A percentile compares a stretch with the other conserved stretches of the same genome.
These are phyloP conservation scores for Parambassis ranga DNA, from an alignment of 2,797 vertebrate species.

Conservation along the genomic window DNA sequence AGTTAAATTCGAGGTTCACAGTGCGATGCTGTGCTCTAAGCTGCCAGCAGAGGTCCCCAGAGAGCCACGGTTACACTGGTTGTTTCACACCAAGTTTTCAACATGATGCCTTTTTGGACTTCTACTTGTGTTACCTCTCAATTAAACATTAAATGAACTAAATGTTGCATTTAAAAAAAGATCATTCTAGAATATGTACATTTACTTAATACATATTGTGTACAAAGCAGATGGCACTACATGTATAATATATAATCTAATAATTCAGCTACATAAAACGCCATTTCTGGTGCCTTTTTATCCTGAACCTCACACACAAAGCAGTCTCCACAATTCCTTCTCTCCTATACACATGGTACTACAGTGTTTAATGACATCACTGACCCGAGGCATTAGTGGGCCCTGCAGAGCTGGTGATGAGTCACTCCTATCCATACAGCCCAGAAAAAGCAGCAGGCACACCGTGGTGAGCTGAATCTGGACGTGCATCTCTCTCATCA, in stretches of 20 bases:
- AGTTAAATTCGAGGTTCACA: not conserved
- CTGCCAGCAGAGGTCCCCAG: conserved; percentile 60
- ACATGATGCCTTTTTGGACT: not conserved
- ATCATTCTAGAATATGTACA: no score
- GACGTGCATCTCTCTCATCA: conserved; percentile 40
- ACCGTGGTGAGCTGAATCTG: conserved; percentile 13
- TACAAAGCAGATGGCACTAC: not conserved
- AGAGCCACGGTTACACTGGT: conserved; percentile 28
- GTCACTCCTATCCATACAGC: conserved; percentile 44
- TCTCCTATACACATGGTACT: conserved; percentile 22
- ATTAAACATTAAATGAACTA: no score
- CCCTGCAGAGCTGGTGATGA: conserved; percentile 55
- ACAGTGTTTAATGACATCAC: conserved; percentile 57
- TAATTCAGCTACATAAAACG: no score
- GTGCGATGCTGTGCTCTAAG: not conserved
- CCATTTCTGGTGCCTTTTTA: not conserved
- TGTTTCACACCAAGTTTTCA: not conserved
- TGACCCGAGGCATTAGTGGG: conserved; percentile 43
- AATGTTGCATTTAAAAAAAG: no score
- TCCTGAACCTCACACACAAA: not conserved
- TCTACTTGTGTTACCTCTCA: not conserved
- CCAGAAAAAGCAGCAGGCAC: conserved; percentile 44
- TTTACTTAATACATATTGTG: no score
- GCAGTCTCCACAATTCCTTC: conserved; percentile 1
- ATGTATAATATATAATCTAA: no score